These are phyloP conservation scores for Tolmerus cingulatus DNA, from an alignment of 2,888 invertebrate genomes.

Conservation along the genomic window DNA sequence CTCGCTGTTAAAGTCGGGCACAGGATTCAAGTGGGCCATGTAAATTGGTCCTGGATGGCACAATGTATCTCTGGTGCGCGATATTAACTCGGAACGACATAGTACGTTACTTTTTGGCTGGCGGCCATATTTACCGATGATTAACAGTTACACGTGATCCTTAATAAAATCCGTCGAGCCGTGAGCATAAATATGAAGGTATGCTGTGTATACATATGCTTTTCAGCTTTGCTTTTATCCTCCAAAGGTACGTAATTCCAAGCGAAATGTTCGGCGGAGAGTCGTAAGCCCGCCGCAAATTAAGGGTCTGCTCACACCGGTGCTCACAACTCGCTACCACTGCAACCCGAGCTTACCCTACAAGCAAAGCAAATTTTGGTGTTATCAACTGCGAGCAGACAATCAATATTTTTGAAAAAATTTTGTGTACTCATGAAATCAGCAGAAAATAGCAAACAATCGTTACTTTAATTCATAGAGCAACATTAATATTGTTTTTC, in stretches of 20 bases:
- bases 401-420: background rate
- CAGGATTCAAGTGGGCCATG: background rate
- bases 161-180: background rate
- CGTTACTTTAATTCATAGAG: background rate
- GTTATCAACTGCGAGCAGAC: background rate
- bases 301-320: background rate
- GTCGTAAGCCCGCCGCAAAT: background rate
- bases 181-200: background rate
- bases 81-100: background rate
- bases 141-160: slow-evolving; percentile 2
- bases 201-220: background rate
- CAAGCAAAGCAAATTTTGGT: background rate
- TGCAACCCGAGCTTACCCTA: background rate
- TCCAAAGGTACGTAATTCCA: background rate
- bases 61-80: background rate
- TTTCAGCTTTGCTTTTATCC: background rate
- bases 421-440: background rate
- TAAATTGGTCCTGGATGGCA: background rate
- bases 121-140: slow-evolving; percentile 9
- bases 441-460: background rate
- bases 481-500: background rate
- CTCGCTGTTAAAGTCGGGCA: background rate
- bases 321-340: background rate
- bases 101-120: background rate
- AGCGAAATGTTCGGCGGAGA: background rate